Conservation (phyloP, 2,113 vertebrate species). For the Melanerpes aurifrons region DNA sequence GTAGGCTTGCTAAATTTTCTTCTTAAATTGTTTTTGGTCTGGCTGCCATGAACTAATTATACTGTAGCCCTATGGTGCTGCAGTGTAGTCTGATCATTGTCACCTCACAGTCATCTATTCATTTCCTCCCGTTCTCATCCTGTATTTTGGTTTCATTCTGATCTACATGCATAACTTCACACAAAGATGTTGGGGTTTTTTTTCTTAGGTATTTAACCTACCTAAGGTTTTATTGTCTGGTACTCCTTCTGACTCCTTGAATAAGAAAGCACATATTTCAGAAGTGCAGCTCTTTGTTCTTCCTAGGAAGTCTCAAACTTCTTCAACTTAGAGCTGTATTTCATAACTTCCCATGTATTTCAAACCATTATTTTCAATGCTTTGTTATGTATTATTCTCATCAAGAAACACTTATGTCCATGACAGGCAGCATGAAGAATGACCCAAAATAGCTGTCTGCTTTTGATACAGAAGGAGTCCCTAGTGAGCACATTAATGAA, state of each 20-base stretch:
- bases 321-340: neutral
- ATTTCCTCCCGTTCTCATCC: constrained; percentile 10
- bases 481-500: constrained; percentile 20
- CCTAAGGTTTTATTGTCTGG: neutral
- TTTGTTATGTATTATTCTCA: constrained; percentile 17
- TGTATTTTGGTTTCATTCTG: constrained; percentile 24
- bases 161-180: neutral
- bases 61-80: neutral
- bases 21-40: constrained; percentile 3
- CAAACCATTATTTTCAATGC: neutral
- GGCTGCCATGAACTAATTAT: constrained; percentile 10
- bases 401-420: neutral
- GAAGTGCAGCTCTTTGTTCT: neutral
- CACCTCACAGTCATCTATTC: neutral
- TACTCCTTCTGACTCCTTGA: neutral
- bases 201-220: constrained; percentile 1
- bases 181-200: neutral
- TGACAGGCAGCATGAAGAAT: neutral
- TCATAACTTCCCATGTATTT: neutral
- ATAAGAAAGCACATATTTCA: constrained; percentile 15
- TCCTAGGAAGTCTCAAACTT: constrained; percentile 1
- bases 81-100: neutral
- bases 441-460: constrained; percentile 1
- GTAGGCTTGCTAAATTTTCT: neutral
- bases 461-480: neutral